Base-by-base conservation (phyloP, 1,140 invertebrate genomes). In the Calephelis virginiensis region DNA sequence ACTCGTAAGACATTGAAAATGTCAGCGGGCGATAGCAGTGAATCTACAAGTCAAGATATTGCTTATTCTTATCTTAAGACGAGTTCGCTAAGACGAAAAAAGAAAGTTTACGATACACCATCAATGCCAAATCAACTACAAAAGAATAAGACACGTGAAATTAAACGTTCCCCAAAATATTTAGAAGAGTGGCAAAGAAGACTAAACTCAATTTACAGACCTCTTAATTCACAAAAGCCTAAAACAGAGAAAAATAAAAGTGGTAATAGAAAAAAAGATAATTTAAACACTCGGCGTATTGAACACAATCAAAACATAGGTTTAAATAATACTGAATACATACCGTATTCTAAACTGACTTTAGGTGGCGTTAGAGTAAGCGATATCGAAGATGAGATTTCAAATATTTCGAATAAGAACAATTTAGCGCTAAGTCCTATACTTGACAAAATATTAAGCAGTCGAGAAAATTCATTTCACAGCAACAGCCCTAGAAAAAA, bases 301-400 rank as follows among this genome's bases (percentile, higher is more conserved):
- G 68, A 65, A 66, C 67, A 38, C 38, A 67, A 65, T 12, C 53
- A 72, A 50, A 69, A 70, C 14, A 53, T 5, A 68, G 8, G 56
- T 13, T 38, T 82, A 67, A 89, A 89, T 66, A 91, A 86, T 69
- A 66, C 74, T 1, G 83, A 89, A 63, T 92, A 92, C 71, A 89
- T 92, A 72, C 91, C 91, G 7, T 92, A 92, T 75, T 83, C 89
- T 14, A 82, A 92, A 76, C 72, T 92, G 66, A 92, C 91, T 28
- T 64, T 92, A 66, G 90, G 91, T 28, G 90, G 90, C 37, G 83
- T 86, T 6, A 82, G 72, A 72, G 78, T 84, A 11, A 85, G 85
- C 72, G 89, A 91, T 59, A 81, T 90, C 59, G 87, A 90, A 73
- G 81, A 72, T 70, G 82, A 87, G 83, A 72, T 91, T 75, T 74